Evolutionary conservation across 2,797 vertebrate genomes (phyloP).

Genomic region (Geotrypetes seraphini): DNA sequence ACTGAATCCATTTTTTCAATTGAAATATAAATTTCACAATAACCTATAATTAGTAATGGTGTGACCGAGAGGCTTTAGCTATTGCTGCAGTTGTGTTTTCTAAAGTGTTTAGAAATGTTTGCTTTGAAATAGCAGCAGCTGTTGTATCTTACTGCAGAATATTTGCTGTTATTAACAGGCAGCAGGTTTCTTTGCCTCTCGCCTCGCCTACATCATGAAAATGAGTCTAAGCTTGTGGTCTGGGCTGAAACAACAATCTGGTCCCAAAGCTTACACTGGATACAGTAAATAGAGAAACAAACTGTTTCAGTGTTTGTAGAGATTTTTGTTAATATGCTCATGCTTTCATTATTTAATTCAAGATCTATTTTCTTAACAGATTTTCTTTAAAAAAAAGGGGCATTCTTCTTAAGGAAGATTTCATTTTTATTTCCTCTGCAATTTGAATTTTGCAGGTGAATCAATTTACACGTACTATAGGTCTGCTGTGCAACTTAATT

Average conservation of each 20-base stretch:
- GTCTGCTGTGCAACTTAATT: too few species aligned
- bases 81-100: conserved; percentile 12
- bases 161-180: conserved; percentile 11
- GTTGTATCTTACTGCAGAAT: conserved; percentile 15
- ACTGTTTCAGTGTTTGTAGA: conserved; percentile 19
- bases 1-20: background rate
- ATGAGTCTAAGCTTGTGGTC: conserved; percentile 25
- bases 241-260: conserved; percentile 13
- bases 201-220: conserved; percentile 21
- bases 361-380: too few species aligned
- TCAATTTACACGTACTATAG: too few species aligned
- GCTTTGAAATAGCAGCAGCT: conserved; percentile 13
- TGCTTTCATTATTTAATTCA: too few species aligned
- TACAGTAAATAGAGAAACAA: conserved; percentile 18
- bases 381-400: too few species aligned
- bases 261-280: conserved; percentile 23
- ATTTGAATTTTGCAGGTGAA: too few species aligned
- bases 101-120: background rate
- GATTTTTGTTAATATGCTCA: conserved; percentile 23
- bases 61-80: conserved; percentile 6
- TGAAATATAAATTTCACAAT: conserved; percentile 3
- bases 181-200: conserved; percentile 7
- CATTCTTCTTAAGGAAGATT: too few species aligned
- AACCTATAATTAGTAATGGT: conserved; percentile 8
- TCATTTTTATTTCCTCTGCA: too few species aligned